Conservation (phyloP, 2,888 invertebrate genomes). For the Ormyrus thymus region DNA sequence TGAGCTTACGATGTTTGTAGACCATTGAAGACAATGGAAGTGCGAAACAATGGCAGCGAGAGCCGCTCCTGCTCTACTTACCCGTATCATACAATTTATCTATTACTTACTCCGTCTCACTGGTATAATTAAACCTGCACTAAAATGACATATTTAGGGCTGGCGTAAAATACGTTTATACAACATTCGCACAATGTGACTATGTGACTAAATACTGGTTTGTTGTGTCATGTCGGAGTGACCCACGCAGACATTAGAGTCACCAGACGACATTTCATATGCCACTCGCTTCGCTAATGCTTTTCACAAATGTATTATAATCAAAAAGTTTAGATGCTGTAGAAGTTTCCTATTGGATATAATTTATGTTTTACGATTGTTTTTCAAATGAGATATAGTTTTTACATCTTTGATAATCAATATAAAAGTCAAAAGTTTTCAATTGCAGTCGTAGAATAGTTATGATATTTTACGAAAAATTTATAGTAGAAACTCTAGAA, state of each 20-base stretch:
- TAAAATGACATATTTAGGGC: constrained; percentile 35
- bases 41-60: constrained; percentile 62
- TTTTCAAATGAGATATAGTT: background rate
- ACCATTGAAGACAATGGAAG: constrained; percentile 63
- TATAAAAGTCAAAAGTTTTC: too few species aligned
- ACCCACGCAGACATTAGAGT: constrained; percentile 25
- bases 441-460: too few species aligned
- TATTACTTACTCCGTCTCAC: constrained; percentile 64
- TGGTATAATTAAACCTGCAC: constrained; percentile 58
- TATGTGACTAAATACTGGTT: constrained; percentile 25
- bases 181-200: constrained; percentile 22
- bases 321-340: background rate
- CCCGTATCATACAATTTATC: constrained; percentile 65
- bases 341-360: background rate
- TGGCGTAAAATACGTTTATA: constrained; percentile 21
- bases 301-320: constrained; percentile 37
- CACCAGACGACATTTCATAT: constrained; percentile 29
- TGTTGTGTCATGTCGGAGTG: constrained; percentile 33
- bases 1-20: constrained; percentile 62
- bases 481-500: too few species aligned
- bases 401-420: too few species aligned
- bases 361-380: background rate
- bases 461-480: too few species aligned
- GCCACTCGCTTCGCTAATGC: constrained; percentile 51
- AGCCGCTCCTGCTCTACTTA: constrained; percentile 64